A percentile compares a stretch with the other conserved stretches of the same genome.
Conservation (phyloP, 1,140 invertebrate species). For the Meloidogyne floridensis region DNA sequence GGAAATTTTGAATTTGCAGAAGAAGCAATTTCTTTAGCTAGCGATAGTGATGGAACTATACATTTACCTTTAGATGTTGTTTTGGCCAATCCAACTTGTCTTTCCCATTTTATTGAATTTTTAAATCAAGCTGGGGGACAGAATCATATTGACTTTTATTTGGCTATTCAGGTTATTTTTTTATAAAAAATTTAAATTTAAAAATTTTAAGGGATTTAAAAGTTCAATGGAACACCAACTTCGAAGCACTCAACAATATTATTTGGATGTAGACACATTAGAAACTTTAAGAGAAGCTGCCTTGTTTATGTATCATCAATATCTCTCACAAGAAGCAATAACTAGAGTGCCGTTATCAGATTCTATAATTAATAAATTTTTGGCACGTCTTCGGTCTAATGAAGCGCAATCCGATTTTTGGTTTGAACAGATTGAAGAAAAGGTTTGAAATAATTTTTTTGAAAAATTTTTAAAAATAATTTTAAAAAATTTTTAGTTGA, state of each 20-base stretch:
- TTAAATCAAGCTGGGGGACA: constrained; percentile 76
- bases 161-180: constrained; percentile 76
- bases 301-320: constrained; percentile 79
- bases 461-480: background rate
- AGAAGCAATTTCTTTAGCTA: constrained; percentile 17
- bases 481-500: constrained; percentile 48
- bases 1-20: constrained; percentile 8
- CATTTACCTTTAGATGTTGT: constrained; percentile 77
- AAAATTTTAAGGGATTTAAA: constrained; percentile 73
- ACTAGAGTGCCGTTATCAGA: constrained; percentile 75
- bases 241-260: constrained; percentile 45
- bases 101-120: constrained; percentile 80
- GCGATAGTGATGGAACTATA: constrained; percentile 57
- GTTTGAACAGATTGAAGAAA: constrained; percentile 81
- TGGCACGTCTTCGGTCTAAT: constrained; percentile 72
- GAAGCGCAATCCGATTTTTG: constrained; percentile 73
- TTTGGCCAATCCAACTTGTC: constrained; percentile 78
- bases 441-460: constrained; percentile 59
- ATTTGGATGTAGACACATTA: constrained; percentile 53
- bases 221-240: constrained; percentile 77
- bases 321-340: constrained; percentile 77
- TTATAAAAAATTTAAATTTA: constrained; percentile 10
- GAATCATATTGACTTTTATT: constrained; percentile 79
- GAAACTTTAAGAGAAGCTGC: constrained; percentile 78
- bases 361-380: constrained; percentile 72